A percentile compares a stretch with the other conserved stretches of the same genome.
These are phyloP conservation scores for Neodon shergylaensis DNA, from an alignment of 2,113 vertebrate genomes.

Conservation along the genomic window DNA sequence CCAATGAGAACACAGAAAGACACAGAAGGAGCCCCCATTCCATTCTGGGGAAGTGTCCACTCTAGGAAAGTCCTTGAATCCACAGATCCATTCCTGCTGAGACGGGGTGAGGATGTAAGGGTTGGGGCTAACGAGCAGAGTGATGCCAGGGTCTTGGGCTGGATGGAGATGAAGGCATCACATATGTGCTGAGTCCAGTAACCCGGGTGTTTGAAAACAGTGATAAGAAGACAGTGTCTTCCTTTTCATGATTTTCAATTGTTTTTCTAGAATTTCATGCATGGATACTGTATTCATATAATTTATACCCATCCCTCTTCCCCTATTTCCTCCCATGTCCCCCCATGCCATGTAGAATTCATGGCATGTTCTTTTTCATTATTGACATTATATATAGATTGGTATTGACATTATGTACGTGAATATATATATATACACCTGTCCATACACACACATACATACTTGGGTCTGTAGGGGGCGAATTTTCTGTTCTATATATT, in stretches of 20 bases:
- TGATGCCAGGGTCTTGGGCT: too few relatives aligned
- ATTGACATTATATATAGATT: background rate
- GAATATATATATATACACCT: background rate
- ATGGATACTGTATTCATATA: background rate
- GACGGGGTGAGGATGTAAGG: rapidly evolving
- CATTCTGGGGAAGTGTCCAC: background rate
- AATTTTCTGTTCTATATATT: background rate
- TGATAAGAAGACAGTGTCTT: background rate
- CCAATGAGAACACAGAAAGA: background rate
- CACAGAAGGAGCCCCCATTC: background rate
- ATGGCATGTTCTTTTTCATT: background rate
- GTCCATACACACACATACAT: background rate
- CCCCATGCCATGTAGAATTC: background rate
- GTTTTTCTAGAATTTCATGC: background rate
- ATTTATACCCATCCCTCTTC: background rate
- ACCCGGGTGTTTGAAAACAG: rapidly evolving
- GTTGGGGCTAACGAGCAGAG: background rate
- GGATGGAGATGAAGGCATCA: rapidly evolving
- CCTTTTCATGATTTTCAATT: background rate
- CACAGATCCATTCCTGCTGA: background rate
- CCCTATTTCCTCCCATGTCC: background rate
- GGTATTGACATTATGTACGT: too few relatives aligned
- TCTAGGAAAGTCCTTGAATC: background rate
- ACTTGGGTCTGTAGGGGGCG: background rate
- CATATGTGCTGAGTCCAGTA: rapidly evolving